phyloP scores from a whole-genome alignment of 2,888 invertebrate species.

The Tachystola acroxantha region DNA sequence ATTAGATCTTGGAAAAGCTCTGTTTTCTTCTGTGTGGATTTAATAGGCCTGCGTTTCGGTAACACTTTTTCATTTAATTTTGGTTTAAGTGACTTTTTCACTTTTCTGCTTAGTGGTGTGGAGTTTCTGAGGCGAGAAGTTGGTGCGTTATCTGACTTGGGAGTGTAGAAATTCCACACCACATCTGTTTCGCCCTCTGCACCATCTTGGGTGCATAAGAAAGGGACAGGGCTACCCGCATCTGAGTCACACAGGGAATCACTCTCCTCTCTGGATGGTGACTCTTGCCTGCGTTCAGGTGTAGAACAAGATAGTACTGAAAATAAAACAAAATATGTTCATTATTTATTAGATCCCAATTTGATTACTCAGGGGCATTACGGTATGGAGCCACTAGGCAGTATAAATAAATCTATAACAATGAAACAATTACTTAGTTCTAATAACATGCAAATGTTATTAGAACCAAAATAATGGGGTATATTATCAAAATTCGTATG shows the following conservation, averaged over 20 bases:
- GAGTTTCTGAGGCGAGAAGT: slow-evolving; percentile 46
- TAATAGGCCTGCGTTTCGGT: slow-evolving; percentile 46
- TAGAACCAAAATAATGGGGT: no score
- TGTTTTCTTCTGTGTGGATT: slow-evolving; percentile 47
- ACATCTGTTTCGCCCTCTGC: slow-evolving; percentile 69
- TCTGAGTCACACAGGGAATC: slow-evolving; percentile 64
- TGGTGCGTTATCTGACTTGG: slow-evolving; percentile 49
- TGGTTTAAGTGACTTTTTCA: slow-evolving; percentile 40
- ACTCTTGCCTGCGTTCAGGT: slow-evolving; percentile 52
- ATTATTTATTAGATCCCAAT: no score
- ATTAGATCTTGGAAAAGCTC: slow-evolving; percentile 62
- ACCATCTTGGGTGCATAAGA: slow-evolving; percentile 71
- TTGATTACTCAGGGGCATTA: no score
- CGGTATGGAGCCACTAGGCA: not conserved
- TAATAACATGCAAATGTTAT: no score
- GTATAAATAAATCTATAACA: not conserved
- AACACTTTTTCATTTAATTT: slow-evolving; percentile 49
- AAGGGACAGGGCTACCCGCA: slow-evolving; percentile 65
- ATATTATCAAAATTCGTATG: no score
- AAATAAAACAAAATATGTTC: slow-evolving; percentile 20
- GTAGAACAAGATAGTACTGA: slow-evolving; percentile 64
- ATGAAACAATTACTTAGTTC: no score
- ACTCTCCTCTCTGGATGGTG: slow-evolving; percentile 65
- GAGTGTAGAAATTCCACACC: slow-evolving; percentile 72
- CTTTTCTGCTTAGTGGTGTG: slow-evolving; percentile 57